These are phyloP conservation scores for Lepus timidus DNA, from an alignment of 2,113 vertebrate genomes.

Conservation along the genomic window DNA sequence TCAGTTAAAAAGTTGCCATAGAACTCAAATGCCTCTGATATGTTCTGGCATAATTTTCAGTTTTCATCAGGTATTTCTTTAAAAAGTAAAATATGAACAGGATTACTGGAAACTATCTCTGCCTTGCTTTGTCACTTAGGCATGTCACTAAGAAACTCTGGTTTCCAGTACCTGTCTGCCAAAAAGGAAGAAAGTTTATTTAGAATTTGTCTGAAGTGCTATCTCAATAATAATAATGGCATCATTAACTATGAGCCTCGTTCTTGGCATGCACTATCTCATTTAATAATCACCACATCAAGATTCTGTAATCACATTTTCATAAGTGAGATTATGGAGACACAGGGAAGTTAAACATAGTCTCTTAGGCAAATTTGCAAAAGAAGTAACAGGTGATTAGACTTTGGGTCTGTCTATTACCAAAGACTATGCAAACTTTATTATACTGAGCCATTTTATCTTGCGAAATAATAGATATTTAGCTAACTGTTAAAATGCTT, in stretches of 20 bases:
- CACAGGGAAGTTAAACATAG: neutral
- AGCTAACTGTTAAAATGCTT: conserved; percentile 10
- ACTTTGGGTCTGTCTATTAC: neutral
- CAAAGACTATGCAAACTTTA: neutral
- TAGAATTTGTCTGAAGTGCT: conserved; percentile 8
- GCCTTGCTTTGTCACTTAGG: neutral
- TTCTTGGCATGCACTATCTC: neutral
- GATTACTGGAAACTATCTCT: neutral
- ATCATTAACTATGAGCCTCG: neutral
- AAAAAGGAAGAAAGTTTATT: neutral
- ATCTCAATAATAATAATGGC: neutral
- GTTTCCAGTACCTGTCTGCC: neutral
- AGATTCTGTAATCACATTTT: neutral
- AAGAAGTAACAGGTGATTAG: neutral
- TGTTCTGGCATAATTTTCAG: conserved; percentile 3
- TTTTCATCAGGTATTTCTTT: neutral
- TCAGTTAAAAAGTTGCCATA: conserved; percentile 46
- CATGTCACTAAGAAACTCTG: neutral
- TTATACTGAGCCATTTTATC: neutral
- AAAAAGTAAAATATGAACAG: neutral
- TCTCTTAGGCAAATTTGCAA: neutral
- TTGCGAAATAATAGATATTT: conserved; percentile 7
- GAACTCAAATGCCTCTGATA: neutral
- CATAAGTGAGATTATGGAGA: neutral
- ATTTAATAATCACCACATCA: neutral